Base-by-base conservation (phyloP, 2,888 invertebrate species). In the Drosophila paramelanica region DNA sequence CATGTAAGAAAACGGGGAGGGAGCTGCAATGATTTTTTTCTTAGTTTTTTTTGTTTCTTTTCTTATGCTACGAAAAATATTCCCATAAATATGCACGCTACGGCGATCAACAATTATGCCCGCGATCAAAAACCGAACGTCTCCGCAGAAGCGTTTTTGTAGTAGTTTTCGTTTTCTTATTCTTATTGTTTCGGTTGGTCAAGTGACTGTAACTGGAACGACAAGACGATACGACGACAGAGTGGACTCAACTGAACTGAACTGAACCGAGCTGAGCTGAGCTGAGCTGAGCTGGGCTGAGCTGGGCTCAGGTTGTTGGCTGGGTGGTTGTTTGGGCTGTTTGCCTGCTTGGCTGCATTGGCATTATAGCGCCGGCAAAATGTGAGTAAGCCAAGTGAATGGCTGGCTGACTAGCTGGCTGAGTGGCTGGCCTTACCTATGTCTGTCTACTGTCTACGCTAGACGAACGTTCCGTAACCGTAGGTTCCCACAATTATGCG, bases 181-280 rank as follows among this genome's bases (percentile, higher is more conserved):
- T 91, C 90, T 88, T 88, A 79, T 75, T 90, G 91, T 91, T 92
- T 92, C 91, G 91, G 91, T 92, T 91, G 91, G 91, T 90, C 91
- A 92, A 91, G 91, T 91, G 91, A 90, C 91, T 91, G 91, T 90
- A 92, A 92, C 91, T 91, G 90, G 86, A 87, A 90, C 89, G 88
- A 83, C 73, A 71, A 55, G 55, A 70, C 64, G 57, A 71, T 64
- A 67, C 67, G 69, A 61, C 72, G 68, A 72, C 74, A 61, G 64
- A 70, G 57, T 67, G 68, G 72, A 68, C 73, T 67, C 56, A 75
- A 47, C 61, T 59, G 42, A 67, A 45, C 58, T 50, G 39, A 55
- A 56, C 60, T 39, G 31, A 38, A 10, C 27, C 8, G 27, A 31
- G 8, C 27, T 8, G 20, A 2, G 20, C 60, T 56, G 45, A 67